Percentiles rank a stretch among this genome's conserved stretches.
These are phyloP conservation scores for Serripes groenlandicus DNA, from an alignment of 2,888 invertebrate species.

Conservation along the genomic window DNA sequence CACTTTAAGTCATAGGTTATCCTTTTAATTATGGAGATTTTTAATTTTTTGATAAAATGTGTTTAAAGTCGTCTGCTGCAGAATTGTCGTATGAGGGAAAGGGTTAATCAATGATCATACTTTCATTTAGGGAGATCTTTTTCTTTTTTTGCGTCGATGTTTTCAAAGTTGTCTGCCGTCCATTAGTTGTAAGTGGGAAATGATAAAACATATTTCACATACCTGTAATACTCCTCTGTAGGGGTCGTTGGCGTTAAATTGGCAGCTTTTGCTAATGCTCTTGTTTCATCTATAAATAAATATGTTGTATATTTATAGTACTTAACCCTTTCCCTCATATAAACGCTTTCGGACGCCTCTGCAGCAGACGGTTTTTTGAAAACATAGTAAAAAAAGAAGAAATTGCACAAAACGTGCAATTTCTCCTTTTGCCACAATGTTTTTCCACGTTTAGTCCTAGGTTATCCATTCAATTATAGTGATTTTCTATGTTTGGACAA, in stretches of 20 bases:
- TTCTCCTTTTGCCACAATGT: neutral
- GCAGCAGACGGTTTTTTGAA: neutral
- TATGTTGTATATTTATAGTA: too few relatives aligned
- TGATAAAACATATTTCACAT: neutral
- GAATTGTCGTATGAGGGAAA: too few relatives aligned
- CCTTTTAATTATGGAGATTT: too few relatives aligned
- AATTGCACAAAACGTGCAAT: neutral
- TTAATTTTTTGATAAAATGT: too few relatives aligned
- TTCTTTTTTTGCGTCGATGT: neutral
- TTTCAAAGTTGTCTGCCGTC: neutral
- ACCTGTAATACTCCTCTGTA: constrained; percentile 98
- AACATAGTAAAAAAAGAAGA: too few relatives aligned
- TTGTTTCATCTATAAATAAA: constrained; percentile 52
- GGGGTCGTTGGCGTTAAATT: constrained; percentile 89
- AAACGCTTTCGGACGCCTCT: neutral
- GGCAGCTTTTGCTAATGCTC: constrained; percentile 39
- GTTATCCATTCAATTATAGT: too few relatives aligned
- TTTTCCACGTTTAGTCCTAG: neutral
- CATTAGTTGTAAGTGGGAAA: neutral
- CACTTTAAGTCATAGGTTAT: too few relatives aligned
- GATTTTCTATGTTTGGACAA: too few relatives aligned
- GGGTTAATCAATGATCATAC: too few relatives aligned
- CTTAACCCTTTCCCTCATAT: neutral
- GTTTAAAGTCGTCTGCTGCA: too few relatives aligned
- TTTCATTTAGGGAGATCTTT: too few relatives aligned